Conservation (phyloP, 2,888 invertebrate genomes). For the Eilema griseolum region DNA sequence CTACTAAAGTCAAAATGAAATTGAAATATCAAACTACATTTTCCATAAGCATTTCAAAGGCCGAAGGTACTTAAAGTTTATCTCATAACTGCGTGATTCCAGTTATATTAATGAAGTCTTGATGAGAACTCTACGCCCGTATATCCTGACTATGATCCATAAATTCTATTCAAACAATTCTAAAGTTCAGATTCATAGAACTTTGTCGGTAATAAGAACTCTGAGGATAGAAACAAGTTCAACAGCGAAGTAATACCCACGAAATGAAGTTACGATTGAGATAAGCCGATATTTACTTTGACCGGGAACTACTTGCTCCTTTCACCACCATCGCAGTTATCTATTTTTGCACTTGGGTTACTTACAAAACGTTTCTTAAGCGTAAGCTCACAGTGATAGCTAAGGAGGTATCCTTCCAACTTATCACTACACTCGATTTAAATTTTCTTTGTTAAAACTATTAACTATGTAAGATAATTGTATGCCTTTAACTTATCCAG, state of each 20-base stretch:
- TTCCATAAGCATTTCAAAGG: conserved; percentile 2
- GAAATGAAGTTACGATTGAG: background rate
- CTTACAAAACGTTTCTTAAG: background rate
- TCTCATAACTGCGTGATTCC: background rate
- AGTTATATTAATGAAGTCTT: conserved; percentile 13
- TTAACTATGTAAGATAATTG: no score
- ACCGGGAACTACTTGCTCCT: background rate
- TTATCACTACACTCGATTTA: no score
- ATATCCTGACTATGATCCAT: conserved; percentile 15
- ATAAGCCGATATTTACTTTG: background rate
- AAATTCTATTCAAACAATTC: conserved; percentile 19
- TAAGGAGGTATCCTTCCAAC: no score
- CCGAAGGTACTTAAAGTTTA: conserved; percentile 1
- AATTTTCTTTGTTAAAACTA: no score
- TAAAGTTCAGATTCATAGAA: conserved; percentile 13
- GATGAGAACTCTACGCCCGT: conserved; percentile 14
- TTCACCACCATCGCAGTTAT: background rate
- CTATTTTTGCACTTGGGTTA: background rate
- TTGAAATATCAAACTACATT: background rate
- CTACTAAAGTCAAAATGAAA: background rate
- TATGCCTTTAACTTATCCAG: no score
- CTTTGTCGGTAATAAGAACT: conserved; percentile 15
- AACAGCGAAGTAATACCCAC: conserved; percentile 7
- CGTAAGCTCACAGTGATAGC: background rate
- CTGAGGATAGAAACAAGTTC: conserved; percentile 17